phyloP scores from a whole-genome alignment of 2,888 invertebrate genomes.

The Ferrisia virgata region DNA sequence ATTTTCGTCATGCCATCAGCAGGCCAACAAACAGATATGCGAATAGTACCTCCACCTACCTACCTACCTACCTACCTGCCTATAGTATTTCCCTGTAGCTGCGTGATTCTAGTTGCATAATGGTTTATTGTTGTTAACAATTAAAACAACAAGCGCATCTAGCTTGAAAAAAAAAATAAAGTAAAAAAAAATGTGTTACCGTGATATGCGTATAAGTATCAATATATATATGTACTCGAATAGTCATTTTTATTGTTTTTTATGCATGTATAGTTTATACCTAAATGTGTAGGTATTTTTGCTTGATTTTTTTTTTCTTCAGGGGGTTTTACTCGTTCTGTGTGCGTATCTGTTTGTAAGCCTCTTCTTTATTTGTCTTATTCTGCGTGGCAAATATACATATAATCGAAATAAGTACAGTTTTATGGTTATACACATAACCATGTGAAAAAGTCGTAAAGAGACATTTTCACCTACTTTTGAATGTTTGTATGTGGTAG shows the following conservation, averaged over 20 bases:
- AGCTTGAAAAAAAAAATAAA: not conserved
- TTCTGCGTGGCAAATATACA: no score
- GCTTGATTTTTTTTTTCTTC: not conserved
- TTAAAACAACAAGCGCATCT: constrained; percentile 29
- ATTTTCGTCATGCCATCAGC: constrained; percentile 25
- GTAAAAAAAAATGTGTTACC: not conserved
- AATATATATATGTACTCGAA: no score
- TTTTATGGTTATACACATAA: not conserved
- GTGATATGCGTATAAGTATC: not conserved
- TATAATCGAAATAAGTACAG: not conserved
- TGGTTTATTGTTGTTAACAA: constrained; percentile 29
- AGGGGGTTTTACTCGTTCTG: not conserved
- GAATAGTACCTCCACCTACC: no score
- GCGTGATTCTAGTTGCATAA: constrained; percentile 19
- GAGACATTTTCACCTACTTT: constrained; percentile 19
- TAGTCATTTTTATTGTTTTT: not conserved
- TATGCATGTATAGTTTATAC: not conserved
- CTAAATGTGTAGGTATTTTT: no score
- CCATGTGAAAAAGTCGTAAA: constrained; percentile 17
- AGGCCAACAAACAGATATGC: not conserved
- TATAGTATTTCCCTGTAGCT: constrained; percentile 22
- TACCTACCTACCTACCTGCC: no score
- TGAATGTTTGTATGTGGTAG: not conserved
- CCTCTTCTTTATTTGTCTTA: constrained; percentile 14
- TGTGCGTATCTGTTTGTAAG: not conserved